Conservation (phyloP, 2,888 invertebrate genomes). For the Prionchulus punctatus region DNA sequence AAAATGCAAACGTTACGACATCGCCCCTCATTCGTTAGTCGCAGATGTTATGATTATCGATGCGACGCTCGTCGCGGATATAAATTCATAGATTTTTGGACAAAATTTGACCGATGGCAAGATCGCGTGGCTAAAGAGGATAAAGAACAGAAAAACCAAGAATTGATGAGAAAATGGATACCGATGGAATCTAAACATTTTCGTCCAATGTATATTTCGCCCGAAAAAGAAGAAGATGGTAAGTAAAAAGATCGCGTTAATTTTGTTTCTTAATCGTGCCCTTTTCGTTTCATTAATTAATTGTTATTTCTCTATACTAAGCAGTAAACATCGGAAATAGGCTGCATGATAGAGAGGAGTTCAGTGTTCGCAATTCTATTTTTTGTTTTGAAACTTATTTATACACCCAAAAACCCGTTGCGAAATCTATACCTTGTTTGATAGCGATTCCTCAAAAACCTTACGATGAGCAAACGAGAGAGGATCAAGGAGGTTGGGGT, state of each 20-base stretch:
- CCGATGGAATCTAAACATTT: background rate
- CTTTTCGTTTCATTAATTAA: too few relatives aligned
- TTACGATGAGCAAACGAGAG: slow-evolving; percentile 15
- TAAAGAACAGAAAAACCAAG: background rate
- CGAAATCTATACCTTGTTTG: background rate
- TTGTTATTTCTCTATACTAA: too few relatives aligned
- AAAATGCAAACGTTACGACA: too few relatives aligned
- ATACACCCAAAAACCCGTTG: background rate
- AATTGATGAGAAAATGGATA: background rate
- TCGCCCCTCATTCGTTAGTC: too few relatives aligned
- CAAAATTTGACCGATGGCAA: slow-evolving; percentile 8
- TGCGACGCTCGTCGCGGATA: background rate
- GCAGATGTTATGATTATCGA: too few relatives aligned
- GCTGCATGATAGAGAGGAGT: too few relatives aligned
- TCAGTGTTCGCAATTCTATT: too few relatives aligned
- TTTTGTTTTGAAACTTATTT: too few relatives aligned
- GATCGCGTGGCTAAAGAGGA: background rate
- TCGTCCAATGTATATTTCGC: slow-evolving; percentile 19
- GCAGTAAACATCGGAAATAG: too few relatives aligned
- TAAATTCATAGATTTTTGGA: background rate
- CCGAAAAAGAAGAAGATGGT: slow-evolving; percentile 23
- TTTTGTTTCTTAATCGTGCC: too few relatives aligned
- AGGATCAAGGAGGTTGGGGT: background rate
- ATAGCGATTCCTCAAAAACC: background rate
- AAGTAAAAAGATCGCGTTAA: slow-evolving; percentile 7